Evolutionary conservation across 2,797 vertebrate species (phyloP).

Genomic region (Carapus acus): DNA sequence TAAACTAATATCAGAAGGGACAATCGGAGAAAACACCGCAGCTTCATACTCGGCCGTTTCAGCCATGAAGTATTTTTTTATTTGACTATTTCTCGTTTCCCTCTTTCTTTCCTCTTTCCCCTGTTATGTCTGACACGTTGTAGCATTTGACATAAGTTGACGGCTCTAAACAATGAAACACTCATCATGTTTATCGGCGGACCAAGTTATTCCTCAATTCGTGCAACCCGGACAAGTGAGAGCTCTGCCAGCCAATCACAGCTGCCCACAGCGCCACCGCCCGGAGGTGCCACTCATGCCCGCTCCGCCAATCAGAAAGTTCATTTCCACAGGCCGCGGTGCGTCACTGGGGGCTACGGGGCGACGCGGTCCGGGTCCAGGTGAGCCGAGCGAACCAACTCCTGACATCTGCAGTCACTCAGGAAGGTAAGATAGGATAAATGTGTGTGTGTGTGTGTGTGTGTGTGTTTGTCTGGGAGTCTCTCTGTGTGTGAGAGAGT

Average conservation of each 20-base stretch:
- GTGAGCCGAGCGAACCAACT: slow-evolving; percentile 38
- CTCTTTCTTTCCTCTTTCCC: too few species aligned
- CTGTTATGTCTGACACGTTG: too few species aligned
- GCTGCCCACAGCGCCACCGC: slow-evolving; percentile 20
- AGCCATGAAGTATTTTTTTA: too few species aligned
- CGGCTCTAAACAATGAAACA: too few species aligned
- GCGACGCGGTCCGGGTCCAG: slow-evolving; percentile 60
- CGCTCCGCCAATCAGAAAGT: slow-evolving; percentile 69
- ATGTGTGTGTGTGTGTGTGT: background rate
- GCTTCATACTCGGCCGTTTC: too few species aligned
- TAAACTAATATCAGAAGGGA: too few species aligned
- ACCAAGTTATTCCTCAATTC: too few species aligned
- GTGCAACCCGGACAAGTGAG: too few species aligned
- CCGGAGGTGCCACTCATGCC: slow-evolving; percentile 31
- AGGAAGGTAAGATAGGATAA: slow-evolving; percentile 60
- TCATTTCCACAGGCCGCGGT: slow-evolving; percentile 47
- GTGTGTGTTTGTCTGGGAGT: slow-evolving; percentile 4
- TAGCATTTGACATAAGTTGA: too few species aligned
- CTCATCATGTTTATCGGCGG: too few species aligned
- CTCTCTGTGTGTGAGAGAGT: background rate
- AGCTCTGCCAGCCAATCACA: slow-evolving; percentile 48
- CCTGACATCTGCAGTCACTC: slow-evolving; percentile 31
- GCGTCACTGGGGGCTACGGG: slow-evolving; percentile 49
- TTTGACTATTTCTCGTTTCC: too few species aligned
- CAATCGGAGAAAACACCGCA: too few species aligned